phyloP scores from a whole-genome alignment of 2,113 vertebrate genomes.

The Amia ocellicauda region DNA sequence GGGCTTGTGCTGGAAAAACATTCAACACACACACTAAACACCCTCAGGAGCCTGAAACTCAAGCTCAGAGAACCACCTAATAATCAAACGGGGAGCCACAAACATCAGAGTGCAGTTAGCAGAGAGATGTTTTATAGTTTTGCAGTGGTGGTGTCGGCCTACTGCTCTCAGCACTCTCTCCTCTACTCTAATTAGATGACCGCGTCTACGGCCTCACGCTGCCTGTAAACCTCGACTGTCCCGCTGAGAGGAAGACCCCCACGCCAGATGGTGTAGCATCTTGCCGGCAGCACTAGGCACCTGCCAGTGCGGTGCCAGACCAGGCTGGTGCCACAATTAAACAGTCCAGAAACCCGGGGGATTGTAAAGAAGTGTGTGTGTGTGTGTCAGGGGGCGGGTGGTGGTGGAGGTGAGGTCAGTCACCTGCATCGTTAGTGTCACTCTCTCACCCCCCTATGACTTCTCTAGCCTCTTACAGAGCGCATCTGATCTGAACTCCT shows the following conservation, averaged over 20 bases:
- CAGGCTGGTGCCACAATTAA: constrained; percentile 24
- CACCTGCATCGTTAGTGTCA: constrained; percentile 23
- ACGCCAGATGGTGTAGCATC: constrained; percentile 62
- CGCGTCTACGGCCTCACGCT: constrained; percentile 16
- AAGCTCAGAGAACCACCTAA: too few relatives aligned
- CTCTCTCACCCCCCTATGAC: too few relatives aligned
- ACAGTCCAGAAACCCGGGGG: background rate
- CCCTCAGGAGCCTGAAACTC: too few relatives aligned
- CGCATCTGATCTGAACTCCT: too few relatives aligned
- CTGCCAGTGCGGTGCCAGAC: constrained; percentile 47
- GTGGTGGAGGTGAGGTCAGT: constrained; percentile 29
- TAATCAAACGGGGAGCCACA: too few relatives aligned
- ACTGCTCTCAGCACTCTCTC: too few relatives aligned
- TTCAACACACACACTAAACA: too few relatives aligned
- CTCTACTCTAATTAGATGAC: constrained; percentile 44
- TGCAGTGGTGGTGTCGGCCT: too few relatives aligned
- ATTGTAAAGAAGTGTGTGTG: background rate
- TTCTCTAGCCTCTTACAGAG: too few relatives aligned
- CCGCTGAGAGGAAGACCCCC: constrained; percentile 57
- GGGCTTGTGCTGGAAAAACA: too few relatives aligned
- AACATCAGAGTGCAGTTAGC: too few relatives aligned
- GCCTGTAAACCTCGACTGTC: background rate
- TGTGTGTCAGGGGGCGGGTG: constrained; percentile 37
- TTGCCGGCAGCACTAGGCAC: constrained; percentile 45
- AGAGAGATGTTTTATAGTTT: too few relatives aligned